phyloP scores from a whole-genome alignment of 2,113 vertebrate species.

The Planiliza haematocheilus region DNA sequence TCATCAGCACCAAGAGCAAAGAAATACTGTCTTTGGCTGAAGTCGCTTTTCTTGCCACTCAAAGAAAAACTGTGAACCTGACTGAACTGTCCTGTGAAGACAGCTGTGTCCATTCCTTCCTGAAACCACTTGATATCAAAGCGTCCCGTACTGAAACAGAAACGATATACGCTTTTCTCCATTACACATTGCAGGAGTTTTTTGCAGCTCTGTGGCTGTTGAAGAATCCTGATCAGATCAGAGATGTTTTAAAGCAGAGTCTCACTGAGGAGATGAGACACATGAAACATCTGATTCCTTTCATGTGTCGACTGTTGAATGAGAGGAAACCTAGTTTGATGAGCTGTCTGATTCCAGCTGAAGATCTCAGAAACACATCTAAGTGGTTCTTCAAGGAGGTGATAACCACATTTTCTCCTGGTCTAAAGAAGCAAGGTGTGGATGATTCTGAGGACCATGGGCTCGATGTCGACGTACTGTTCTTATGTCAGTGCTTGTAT shows the following conservation, averaged over 20 bases:
- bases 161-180: slow-evolving; percentile 15
- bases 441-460: neutral
- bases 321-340: slow-evolving; percentile 8
- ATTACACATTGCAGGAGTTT: slow-evolving; percentile 54
- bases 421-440: neutral
- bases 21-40: slow-evolving; percentile 35
- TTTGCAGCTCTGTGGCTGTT: slow-evolving; percentile 53
- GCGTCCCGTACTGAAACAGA: accelerated
- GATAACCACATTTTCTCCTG: neutral
- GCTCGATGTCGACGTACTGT: slow-evolving; percentile 2
- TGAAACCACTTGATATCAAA: slow-evolving; percentile 15
- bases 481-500: slow-evolving; percentile 36
- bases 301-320: slow-evolving; percentile 41
- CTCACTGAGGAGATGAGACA: slow-evolving; percentile 33
- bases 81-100: neutral
- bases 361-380: slow-evolving; percentile 5
- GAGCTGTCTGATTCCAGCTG: slow-evolving; percentile 7
- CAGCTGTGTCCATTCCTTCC: slow-evolving; percentile 40
- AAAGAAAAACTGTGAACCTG: slow-evolving; percentile 29
- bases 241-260: slow-evolving; percentile 24
- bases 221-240: slow-evolving; percentile 34
- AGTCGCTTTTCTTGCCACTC: slow-evolving; percentile 23
- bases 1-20: accelerated
- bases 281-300: slow-evolving; percentile 56
- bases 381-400: slow-evolving; percentile 30